Conservation (phyloP, 2,113 vertebrate genomes). For the Amia ocellicauda region DNA sequence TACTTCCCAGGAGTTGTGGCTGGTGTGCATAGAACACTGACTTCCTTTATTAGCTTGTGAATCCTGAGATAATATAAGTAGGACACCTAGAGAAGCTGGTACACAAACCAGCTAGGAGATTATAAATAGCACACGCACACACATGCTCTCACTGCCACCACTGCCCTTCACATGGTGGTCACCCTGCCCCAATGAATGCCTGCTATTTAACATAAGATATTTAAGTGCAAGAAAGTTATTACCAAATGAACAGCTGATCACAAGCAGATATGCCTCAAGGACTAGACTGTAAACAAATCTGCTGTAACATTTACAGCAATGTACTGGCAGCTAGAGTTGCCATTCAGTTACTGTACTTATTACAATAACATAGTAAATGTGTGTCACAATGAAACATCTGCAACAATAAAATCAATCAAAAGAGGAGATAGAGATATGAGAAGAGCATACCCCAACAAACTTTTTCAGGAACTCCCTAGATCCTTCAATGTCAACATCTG, state of each 20-base stretch:
- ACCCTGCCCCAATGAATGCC: background rate
- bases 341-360: no score
- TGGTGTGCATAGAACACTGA: background rate
- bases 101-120: constrained; percentile 23
- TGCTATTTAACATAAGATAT: background rate
- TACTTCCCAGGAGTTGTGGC: background rate
- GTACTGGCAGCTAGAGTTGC: no score
- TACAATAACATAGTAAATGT: no score
- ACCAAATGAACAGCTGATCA: no score
- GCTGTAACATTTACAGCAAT: no score
- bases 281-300: no score
- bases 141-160: no score
- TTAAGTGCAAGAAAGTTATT: background rate
- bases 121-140: constrained; percentile 33
- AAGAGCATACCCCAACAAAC: constrained; percentile 82
- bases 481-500: constrained; percentile 77
- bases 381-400: no score
- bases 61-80: constrained; percentile 34
- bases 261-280: no score
- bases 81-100: background rate
- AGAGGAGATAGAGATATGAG: background rate
- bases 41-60: constrained; percentile 22
- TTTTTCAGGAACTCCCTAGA: constrained; percentile 84
- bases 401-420: no score
- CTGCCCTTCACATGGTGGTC: background rate